Evolutionary conservation across 2,113 vertebrate species (phyloP), one percentile per base, ranked within the genome.

Genomic region (Microcebus griseorufus): DNA sequence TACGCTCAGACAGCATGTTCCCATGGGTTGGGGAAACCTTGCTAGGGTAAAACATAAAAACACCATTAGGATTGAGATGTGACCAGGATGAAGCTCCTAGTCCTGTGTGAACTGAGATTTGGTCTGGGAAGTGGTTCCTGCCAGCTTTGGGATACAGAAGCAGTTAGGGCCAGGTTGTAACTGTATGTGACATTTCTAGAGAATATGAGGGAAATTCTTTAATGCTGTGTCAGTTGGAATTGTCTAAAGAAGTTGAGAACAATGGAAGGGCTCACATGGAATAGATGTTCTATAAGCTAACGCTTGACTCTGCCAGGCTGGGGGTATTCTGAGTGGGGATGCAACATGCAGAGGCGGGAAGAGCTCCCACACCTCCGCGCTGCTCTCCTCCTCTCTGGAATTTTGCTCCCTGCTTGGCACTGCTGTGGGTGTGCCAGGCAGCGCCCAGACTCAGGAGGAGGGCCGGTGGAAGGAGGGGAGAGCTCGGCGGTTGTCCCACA

Each of bases 321-420:
- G 67, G 65, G 27, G 34, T 37, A 55, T 39, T 37, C 67, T 72
- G 62, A n/a, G 37, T 70, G 13, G 32, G 16, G 4, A 29, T 22
- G 3, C 48, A 10, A 1, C 3, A 0, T 12, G 9, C 48, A 9
- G 25, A 55, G 37, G 11, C 20, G 29, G 23, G 53, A 69, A 27
- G 62, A 55, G 20, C 25, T 2, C 58, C 22, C 42, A 14, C 0
- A 3, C 20, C 39, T 32, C 23, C 3, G 0, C 9, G 18, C 18
- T 37, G 27, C 75, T n/a, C 6, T 3, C 34, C 4, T 72, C 48
- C 69, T 51, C 20, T 20, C 29, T 51, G 62, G n/a, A 90, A 17
- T 6, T 1, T 51, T 34, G 51, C 90, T 32, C 9, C 7, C 2
- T 17, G 23, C 14, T 53, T n/a, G 22, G 18, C 48, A 12, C 53